Conservation (phyloP, 2,797 vertebrate genomes). For the Gymnopithys bicolor region DNA sequence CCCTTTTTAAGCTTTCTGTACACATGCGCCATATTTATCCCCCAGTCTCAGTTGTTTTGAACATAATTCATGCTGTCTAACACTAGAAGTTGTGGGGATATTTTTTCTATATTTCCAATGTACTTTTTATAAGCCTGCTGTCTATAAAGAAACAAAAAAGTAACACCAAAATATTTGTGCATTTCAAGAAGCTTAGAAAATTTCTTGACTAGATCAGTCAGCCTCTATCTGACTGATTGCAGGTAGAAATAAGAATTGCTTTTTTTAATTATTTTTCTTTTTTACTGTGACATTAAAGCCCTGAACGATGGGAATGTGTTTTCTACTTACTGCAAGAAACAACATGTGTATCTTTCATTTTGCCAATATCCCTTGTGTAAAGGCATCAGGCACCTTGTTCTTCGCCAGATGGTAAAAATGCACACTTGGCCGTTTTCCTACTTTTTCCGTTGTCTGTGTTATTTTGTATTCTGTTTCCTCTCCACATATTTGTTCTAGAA, state of each 20-base stretch:
- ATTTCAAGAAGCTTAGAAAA: neutral
- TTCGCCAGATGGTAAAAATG: constrained; percentile 35
- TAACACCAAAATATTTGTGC: neutral
- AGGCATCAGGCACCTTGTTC: constrained; percentile 10
- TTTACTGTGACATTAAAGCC: neutral
- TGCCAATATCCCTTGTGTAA: constrained; percentile 1
- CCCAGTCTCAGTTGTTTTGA: neutral
- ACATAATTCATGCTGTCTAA: neutral
- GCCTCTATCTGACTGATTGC: neutral
- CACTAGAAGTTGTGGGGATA: neutral
- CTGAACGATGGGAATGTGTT: neutral
- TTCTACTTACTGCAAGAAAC: neutral
- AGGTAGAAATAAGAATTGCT: neutral
- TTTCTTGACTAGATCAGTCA: neutral
- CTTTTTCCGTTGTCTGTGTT: neutral
- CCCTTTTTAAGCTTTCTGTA: neutral
- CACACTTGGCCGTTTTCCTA: neutral
- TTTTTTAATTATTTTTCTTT: neutral
- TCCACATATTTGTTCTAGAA: constrained; percentile 45
- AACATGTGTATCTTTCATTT: neutral
- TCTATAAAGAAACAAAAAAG: neutral
- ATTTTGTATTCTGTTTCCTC: constrained; percentile 24
- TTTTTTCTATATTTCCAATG: neutral
- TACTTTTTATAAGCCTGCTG: neutral
- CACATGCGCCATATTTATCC: neutral